Percentiles rank a stretch among this genome's conserved stretches.
These are phyloP conservation scores for Panagrolaimus sp. DNA, from an alignment of 1,140 invertebrate species.

Conservation along the genomic window DNA sequence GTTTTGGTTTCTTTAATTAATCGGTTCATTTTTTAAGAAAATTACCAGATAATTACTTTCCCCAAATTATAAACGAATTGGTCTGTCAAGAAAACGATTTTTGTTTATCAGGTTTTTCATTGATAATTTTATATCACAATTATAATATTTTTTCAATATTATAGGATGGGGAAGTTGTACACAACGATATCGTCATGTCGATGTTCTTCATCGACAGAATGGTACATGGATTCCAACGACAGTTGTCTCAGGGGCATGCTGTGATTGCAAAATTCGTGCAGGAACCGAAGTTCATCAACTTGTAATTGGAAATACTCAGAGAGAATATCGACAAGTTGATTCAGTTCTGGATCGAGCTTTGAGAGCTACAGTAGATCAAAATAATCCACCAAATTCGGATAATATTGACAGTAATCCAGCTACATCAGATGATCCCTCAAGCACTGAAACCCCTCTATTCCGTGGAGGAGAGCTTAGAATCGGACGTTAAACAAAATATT, in stretches of 20 bases:
- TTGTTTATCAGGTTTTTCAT: conserved; percentile 32
- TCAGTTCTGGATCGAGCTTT: too few species aligned
- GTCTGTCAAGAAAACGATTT: conserved; percentile 40
- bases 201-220: conserved; percentile 30
- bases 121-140: background rate
- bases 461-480: too few species aligned
- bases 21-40: too few species aligned
- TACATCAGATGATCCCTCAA: too few species aligned
- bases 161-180: conserved; percentile 31
- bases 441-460: too few species aligned
- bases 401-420: too few species aligned
- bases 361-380: too few species aligned
- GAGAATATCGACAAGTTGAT: too few species aligned
- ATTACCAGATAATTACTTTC: conserved; percentile 38
- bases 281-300: conserved; percentile 37
- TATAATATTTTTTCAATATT: conserved; percentile 4
- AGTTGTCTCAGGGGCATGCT: conserved; percentile 34
- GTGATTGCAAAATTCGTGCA: conserved; percentile 45
- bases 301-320: conserved; percentile 19
- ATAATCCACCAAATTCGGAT: too few species aligned
- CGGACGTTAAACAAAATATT: too few species aligned
- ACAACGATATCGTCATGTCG: conserved; percentile 39
- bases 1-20: too few species aligned
- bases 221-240: conserved; percentile 38
- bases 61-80: conserved; percentile 34